These are phyloP conservation scores for Anseranas semipalmata DNA, from an alignment of 2,113 vertebrate species.

Conservation along the genomic window DNA sequence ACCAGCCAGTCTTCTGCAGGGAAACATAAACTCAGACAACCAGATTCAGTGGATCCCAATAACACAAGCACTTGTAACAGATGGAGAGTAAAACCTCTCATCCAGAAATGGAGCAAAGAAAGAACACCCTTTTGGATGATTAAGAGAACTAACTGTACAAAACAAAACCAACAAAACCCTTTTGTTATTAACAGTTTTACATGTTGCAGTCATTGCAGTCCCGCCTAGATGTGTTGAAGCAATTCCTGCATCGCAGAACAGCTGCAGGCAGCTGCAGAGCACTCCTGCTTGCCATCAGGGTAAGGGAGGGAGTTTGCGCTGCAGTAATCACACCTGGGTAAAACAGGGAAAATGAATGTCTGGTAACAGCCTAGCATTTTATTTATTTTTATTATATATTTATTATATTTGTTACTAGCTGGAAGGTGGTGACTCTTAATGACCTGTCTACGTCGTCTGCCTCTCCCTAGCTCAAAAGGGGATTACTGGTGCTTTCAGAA, in stretches of 20 bases:
- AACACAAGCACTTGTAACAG: not conserved
- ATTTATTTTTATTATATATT: no score
- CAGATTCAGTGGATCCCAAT: not conserved
- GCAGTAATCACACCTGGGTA: accelerated
- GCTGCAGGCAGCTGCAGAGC: not conserved
- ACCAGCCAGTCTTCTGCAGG: not conserved
- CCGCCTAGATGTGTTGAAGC: not conserved
- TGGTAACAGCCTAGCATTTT: accelerated
- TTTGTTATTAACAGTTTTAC: not conserved
- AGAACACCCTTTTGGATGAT: not conserved
- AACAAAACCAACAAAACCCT: no score
- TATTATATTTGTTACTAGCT: accelerated
- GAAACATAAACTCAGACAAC: not conserved
- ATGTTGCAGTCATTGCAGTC: not conserved
- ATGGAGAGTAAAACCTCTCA: not conserved
- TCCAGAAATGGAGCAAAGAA: not conserved
- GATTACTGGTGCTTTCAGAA: no score
- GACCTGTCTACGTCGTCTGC: not conserved
- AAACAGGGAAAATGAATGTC: accelerated
- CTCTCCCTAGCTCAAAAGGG: not conserved
- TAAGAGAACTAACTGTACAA: not conserved
- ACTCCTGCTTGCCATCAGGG: not conserved
- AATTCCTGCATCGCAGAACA: accelerated
- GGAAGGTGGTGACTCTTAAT: not conserved
- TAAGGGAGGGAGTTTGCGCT: not conserved